Conservation (phyloP, 1,140 invertebrate genomes). For the Aphelinus atriplicis region DNA sequence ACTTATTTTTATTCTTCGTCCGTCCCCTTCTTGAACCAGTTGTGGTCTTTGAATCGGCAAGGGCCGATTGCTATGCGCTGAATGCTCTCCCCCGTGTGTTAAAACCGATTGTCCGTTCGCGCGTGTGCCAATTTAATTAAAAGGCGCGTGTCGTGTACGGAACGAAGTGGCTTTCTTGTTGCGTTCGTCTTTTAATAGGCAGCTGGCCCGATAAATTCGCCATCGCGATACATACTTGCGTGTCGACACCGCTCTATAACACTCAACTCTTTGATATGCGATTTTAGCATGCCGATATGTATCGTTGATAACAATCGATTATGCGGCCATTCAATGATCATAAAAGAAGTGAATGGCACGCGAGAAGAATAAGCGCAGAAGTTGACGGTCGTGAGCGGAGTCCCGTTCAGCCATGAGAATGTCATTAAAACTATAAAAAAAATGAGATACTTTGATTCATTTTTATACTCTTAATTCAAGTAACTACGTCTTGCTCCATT, state of each 20-base stretch:
- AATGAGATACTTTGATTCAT: no score
- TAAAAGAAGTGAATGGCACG: conserved; percentile 21
- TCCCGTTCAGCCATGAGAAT: no score
- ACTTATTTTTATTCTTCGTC: no score
- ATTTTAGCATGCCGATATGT: background rate
- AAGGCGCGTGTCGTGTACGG: background rate
- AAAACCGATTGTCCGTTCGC: background rate
- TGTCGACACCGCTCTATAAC: background rate
- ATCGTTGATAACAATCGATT: conserved; percentile 10
- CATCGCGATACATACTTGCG: background rate
- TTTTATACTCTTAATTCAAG: no score
- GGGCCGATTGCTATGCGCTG: background rate
- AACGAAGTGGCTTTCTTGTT: background rate
- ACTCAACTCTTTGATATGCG: background rate
- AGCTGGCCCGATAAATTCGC: conserved; percentile 5
- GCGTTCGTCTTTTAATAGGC: conserved; percentile 11
- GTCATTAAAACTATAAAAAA: no score
- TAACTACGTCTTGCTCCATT: no score
- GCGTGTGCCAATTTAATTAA: background rate
- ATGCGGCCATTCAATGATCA: conserved; percentile 7
- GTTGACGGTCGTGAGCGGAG: background rate
- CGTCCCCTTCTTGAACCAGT: no score
- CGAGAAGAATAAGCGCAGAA: conserved; percentile 14
- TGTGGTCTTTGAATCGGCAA: no score
- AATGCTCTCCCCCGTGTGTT: background rate